These are phyloP conservation scores for Pyrocoelia pectoralis DNA, from an alignment of 2,888 invertebrate genomes.

Conservation along the genomic window DNA sequence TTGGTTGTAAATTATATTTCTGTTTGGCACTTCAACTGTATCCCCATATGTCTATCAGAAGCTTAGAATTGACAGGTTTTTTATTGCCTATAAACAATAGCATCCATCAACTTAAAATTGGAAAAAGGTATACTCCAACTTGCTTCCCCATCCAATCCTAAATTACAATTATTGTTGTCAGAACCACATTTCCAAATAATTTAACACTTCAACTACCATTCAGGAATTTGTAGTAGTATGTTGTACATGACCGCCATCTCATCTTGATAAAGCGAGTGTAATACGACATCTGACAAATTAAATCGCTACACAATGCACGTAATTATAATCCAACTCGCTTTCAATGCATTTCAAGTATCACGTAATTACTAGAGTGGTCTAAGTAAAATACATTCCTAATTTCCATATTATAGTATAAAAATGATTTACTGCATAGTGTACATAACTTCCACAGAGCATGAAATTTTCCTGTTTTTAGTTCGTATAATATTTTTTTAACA, in stretches of 20 bases:
- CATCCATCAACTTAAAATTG: no score
- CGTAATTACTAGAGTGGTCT: constrained; percentile 15
- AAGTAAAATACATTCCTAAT: neutral
- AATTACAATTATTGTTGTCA: no score
- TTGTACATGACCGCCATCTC: constrained; percentile 28
- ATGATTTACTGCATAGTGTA: neutral
- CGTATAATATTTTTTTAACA: neutral
- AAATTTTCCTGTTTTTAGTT: constrained; percentile 2
- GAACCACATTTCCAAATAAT: neutral
- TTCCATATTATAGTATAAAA: neutral
- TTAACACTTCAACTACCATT: constrained; percentile 14
- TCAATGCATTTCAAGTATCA: constrained; percentile 11
- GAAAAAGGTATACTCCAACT: no score
- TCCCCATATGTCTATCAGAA: no score
- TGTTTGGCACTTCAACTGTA: no score
- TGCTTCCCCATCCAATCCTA: no score
- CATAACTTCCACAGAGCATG: neutral
- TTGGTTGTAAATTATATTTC: no score
- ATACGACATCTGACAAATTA: constrained; percentile 31
- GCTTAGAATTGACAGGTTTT: no score
- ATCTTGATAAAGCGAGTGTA: constrained; percentile 21
- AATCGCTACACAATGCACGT: constrained; percentile 20
- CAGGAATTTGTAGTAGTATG: constrained; percentile 23
- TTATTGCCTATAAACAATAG: no score
- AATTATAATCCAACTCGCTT: constrained; percentile 27